A percentile compares a stretch with the other conserved stretches of the same genome.
Conservation (phyloP, 2,113 vertebrate species). For the Halichoeres trimaculatus region DNA sequence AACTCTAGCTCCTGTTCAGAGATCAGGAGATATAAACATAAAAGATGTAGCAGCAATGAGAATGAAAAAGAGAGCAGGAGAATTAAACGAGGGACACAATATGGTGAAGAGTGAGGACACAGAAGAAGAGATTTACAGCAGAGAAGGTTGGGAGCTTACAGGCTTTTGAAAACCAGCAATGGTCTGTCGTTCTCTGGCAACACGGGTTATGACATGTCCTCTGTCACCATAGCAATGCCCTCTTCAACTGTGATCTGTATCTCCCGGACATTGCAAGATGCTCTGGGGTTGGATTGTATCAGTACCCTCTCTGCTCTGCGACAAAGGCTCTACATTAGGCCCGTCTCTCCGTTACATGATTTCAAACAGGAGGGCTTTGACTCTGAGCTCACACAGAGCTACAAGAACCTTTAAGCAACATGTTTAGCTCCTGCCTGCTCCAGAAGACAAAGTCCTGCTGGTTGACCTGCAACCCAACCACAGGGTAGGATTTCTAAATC, state of each 20-base stretch:
- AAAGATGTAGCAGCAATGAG: too few species aligned
- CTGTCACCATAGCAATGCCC: constrained; percentile 57
- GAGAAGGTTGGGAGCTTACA: too few species aligned
- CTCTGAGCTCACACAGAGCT: background rate
- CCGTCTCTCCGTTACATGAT: constrained; percentile 3
- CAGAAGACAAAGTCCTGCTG: background rate
- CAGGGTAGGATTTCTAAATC: background rate
- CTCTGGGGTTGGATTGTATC: constrained; percentile 22
- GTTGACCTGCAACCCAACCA: background rate
- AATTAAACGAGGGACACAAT: too few species aligned
- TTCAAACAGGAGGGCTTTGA: constrained; percentile 9
- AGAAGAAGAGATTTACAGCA: too few species aligned
- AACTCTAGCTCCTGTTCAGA: too few species aligned
- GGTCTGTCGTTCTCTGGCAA: background rate
- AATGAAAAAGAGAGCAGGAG: too few species aligned
- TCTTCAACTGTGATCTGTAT: constrained; percentile 20
- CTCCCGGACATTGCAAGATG: constrained; percentile 38
- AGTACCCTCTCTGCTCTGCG: constrained; percentile 12
- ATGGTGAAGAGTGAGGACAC: too few species aligned
- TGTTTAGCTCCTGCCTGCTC: constrained; percentile 26
- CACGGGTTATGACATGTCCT: constrained; percentile 47
- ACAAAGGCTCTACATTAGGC: constrained; percentile 36
- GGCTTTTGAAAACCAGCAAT: constrained; percentile 19
- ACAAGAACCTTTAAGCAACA: constrained; percentile 5
- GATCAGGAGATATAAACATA: too few species aligned